Conservation (phyloP, 2,888 invertebrate species). For the Loripinus fragilis region DNA sequence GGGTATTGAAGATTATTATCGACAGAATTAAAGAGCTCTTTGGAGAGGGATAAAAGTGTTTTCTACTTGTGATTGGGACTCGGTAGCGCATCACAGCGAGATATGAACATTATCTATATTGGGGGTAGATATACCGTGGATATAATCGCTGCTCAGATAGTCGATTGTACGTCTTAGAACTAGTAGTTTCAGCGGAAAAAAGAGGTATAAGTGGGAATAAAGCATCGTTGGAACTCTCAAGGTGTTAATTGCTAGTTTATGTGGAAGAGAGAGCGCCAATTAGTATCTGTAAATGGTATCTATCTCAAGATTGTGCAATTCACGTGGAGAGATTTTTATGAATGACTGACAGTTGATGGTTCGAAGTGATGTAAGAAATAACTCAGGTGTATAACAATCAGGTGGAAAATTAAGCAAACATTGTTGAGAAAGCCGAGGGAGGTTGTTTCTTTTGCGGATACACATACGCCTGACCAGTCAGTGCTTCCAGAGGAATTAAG, state of each 20-base stretch:
- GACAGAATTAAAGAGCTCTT: not conserved
- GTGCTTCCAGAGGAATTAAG: constrained; percentile 7
- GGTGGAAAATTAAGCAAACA: constrained; percentile 36
- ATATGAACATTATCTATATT: not conserved
- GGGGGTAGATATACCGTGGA: constrained; percentile 10
- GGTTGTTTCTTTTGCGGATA: constrained; percentile 7
- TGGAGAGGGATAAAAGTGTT: not conserved
- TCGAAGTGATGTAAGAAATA: constrained; percentile 28
- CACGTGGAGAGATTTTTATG: constrained; percentile 24
- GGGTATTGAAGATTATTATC: constrained; percentile 8
- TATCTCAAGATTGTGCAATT: constrained; percentile 38
- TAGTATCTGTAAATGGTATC: constrained; percentile 24
- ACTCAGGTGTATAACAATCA: constrained; percentile 42
- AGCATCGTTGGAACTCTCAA: constrained; percentile 20
- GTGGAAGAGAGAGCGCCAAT: constrained; percentile 38
- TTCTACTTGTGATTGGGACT: not conserved
- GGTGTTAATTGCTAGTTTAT: constrained; percentile 54
- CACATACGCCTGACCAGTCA: constrained; percentile 4
- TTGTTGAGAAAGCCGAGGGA: constrained; percentile 7
- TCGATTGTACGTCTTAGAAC: constrained; percentile 5
- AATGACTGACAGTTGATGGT: constrained; percentile 45
- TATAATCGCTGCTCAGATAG: not conserved
- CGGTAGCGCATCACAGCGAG: not conserved
- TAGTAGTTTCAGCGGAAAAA: not conserved
- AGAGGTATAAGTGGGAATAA: constrained; percentile 12